A percentile compares a stretch with the other conserved stretches of the same genome.
Conservation (phyloP, 2,888 invertebrate species). For the Ormyrus pomaceus region DNA sequence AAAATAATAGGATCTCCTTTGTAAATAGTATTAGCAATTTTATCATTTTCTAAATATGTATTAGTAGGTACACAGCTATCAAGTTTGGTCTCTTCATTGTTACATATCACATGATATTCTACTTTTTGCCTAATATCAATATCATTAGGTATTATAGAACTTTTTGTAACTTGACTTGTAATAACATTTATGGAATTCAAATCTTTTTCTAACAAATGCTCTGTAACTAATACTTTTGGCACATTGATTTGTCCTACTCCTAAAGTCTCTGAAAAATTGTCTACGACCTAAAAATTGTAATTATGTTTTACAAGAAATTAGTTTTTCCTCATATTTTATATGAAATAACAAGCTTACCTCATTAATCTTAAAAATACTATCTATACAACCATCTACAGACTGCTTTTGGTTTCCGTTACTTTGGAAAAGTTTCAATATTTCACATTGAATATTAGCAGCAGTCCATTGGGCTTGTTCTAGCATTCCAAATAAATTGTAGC, state of each 20-base stretch:
- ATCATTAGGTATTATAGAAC: conserved; percentile 28
- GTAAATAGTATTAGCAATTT: conserved; percentile 5
- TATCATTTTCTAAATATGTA: conserved; percentile 1
- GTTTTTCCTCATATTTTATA: background rate
- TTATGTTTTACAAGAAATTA: background rate
- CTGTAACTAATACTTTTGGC: conserved; percentile 11
- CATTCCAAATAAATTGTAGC: conserved; percentile 66
- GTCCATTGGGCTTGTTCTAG: conserved; percentile 68
- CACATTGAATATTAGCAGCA: conserved; percentile 62
- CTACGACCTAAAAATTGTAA: conserved; percentile 11
- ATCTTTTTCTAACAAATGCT: conserved; percentile 25
- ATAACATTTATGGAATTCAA: conserved; percentile 27
- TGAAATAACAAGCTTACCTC: conserved; percentile 3
- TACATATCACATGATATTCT: conserved; percentile 24
- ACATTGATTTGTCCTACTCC: conserved; percentile 7
- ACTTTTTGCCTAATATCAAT: conserved; percentile 21
- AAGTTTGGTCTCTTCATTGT: background rate
- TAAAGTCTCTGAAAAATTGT: conserved; percentile 13
- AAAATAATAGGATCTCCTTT: conserved; percentile 2
- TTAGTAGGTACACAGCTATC: background rate
- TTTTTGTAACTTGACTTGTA: conserved; percentile 33
- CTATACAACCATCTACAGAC: background rate
- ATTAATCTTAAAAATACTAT: background rate
- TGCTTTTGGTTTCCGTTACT: conserved; percentile 52
- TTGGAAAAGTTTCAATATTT: conserved; percentile 65